Evolutionary conservation across 64 coral and sea anemone genomes (phyloP).

Genomic region (Acropora yongei): DNA sequence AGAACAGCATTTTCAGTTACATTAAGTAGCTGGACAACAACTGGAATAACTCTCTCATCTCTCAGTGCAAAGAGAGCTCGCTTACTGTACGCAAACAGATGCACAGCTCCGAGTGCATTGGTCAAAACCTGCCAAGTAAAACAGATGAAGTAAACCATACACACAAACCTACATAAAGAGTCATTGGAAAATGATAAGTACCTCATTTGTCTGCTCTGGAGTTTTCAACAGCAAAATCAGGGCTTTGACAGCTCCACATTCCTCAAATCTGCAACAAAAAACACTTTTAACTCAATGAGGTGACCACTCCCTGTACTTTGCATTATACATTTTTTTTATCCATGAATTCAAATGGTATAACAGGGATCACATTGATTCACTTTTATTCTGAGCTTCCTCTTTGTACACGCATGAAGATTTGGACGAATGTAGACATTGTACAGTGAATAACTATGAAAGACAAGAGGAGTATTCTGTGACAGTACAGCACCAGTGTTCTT

Average conservation of each 20-base stretch:
- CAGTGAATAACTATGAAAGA: too few relatives aligned
- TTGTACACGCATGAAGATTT: too few relatives aligned
- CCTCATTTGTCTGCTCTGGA: constrained; percentile 30
- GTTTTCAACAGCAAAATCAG: constrained; percentile 49
- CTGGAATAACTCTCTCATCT: constrained; percentile 78
- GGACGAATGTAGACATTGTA: too few relatives aligned
- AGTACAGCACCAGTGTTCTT: too few relatives aligned
- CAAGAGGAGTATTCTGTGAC: too few relatives aligned
- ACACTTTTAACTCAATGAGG: not conserved
- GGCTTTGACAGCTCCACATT: constrained; percentile 51
- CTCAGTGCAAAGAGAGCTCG: constrained; percentile 53
- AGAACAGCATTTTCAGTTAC: constrained; percentile 84
- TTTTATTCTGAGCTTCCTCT: too few relatives aligned
- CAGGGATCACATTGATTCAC: too few relatives aligned
- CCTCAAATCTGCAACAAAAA: constrained; percentile 69
- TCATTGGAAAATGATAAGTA: not conserved
- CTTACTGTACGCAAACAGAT: constrained; percentile 65
- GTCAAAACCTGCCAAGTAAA: constrained; percentile 52
- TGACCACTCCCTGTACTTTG: too few relatives aligned
- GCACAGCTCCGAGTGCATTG: constrained; percentile 76
- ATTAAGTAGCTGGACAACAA: constrained; percentile 62
- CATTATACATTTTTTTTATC: too few relatives aligned
- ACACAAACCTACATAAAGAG: too few relatives aligned
- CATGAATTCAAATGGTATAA: too few relatives aligned
- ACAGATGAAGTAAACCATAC: too few relatives aligned